phyloP scores from a whole-genome alignment of 1,140 invertebrate species.

The Drosophila subpulchrella region DNA sequence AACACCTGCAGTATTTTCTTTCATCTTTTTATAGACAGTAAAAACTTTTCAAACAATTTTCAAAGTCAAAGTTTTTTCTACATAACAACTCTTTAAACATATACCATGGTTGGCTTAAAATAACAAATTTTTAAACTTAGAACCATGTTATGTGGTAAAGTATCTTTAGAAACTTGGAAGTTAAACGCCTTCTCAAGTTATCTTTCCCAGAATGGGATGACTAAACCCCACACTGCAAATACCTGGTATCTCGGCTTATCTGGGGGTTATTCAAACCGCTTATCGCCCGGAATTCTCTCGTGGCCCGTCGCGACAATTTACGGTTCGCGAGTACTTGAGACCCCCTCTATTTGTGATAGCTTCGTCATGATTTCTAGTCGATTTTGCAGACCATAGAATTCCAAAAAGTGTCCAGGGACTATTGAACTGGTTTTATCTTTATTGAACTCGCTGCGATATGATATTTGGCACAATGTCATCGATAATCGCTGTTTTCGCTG shows the following conservation, averaged over 20 bases:
- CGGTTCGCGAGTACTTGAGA: conserved; percentile 14
- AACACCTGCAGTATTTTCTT: background rate
- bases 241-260: conserved; percentile 38
- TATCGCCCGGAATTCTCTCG: conserved; percentile 40
- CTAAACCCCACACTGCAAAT: conserved; percentile 30
- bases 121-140: background rate
- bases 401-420: conserved; percentile 22
- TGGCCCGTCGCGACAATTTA: conserved; percentile 34
- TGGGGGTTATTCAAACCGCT: conserved; percentile 31
- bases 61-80: background rate
- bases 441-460: conserved; percentile 17
- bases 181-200: background rate
- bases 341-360: conserved; percentile 42
- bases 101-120: no score
- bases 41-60: background rate
- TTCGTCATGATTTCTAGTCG: conserved; percentile 63
- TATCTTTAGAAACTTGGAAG: background rate
- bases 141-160: background rate
- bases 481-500: conserved; percentile 30
- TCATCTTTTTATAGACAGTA: background rate
- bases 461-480: conserved; percentile 26
- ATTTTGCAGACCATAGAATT: conserved; percentile 26
- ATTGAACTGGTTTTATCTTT: conserved; percentile 33
- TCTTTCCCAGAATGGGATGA: conserved; percentile 13
- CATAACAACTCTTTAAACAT: no score